These are phyloP conservation scores for Sceloporus tristichus DNA, from an alignment of 2,113 vertebrate genomes.

Conservation along the genomic window DNA sequence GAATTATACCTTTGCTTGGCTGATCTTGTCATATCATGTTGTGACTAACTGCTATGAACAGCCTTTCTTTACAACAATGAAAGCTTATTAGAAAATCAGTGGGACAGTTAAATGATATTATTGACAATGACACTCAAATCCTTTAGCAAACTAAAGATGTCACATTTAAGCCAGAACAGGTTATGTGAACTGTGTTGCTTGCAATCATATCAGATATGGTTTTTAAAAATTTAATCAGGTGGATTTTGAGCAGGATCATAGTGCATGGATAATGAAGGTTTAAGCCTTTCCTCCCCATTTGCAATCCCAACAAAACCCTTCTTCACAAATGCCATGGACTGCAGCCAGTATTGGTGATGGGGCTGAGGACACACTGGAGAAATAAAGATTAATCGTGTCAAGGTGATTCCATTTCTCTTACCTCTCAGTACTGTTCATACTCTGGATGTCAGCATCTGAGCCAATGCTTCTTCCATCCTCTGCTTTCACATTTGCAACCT, in stretches of 20 bases:
- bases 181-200: background rate
- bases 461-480: slow-evolving; percentile 70
- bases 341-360: background rate
- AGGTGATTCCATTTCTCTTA: slow-evolving; percentile 59
- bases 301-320: background rate
- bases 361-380: background rate
- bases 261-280: background rate
- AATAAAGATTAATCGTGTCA: background rate
- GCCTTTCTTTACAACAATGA: background rate
- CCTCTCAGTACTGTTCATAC: slow-evolving; percentile 78
- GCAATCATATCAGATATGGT: background rate
- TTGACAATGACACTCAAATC: background rate
- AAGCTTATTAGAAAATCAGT: background rate
- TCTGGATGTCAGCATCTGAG: slow-evolving; percentile 79
- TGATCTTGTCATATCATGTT: slow-evolving; percentile 2
- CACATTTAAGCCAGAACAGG: background rate
- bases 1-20: slow-evolving; percentile 1
- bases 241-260: background rate
- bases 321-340: background rate
- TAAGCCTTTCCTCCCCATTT: background rate
- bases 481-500: slow-evolving; percentile 68
- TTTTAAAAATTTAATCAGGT: background rate
- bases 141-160: background rate
- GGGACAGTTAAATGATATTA: background rate
- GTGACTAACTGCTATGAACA: background rate